Conservation (phyloP, 2,888 invertebrate genomes). For the Liodrosophila aerea region DNA sequence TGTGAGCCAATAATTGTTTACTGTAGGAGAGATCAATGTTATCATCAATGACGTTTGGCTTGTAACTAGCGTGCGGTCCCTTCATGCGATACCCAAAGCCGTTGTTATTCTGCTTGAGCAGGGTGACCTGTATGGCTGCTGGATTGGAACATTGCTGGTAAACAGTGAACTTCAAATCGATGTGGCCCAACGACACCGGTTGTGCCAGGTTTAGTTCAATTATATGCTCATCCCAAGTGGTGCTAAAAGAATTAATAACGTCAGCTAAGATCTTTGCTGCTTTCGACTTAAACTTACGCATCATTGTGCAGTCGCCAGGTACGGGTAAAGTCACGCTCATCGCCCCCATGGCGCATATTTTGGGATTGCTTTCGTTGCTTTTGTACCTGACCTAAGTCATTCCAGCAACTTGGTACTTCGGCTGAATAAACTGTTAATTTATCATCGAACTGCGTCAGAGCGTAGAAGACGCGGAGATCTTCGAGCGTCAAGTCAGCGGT, state of each 20-base stretch:
- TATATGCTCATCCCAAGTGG: slow-evolving; percentile 96
- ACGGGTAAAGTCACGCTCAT: slow-evolving; percentile 88
- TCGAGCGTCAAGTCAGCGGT: slow-evolving; percentile 83
- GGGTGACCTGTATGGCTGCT: slow-evolving; percentile 90
- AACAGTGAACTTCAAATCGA: slow-evolving; percentile 93
- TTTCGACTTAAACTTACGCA: slow-evolving; percentile 83
- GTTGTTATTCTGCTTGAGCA: slow-evolving; percentile 87
- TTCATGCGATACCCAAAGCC: slow-evolving; percentile 86
- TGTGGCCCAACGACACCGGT: slow-evolving; percentile 91
- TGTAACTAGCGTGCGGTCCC: slow-evolving; percentile 78
- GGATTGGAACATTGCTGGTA: slow-evolving; percentile 89
- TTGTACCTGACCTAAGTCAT: slow-evolving; percentile 95
- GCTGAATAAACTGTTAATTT: slow-evolving; percentile 87
- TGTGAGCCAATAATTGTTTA: too few species aligned
- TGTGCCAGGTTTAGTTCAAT: slow-evolving; percentile 93
- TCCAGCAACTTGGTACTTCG: slow-evolving; percentile 96
- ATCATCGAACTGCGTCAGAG: slow-evolving; percentile 90
- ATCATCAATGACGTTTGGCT: slow-evolving; percentile 82
- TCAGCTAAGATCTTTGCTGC: background rate
- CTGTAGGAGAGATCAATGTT: slow-evolving; percentile 70
- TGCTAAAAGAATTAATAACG: slow-evolving; percentile 79
- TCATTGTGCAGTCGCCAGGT: slow-evolving; percentile 95
- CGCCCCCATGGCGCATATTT: slow-evolving; percentile 85
- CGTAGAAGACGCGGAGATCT: slow-evolving; percentile 88
- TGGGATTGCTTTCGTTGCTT: slow-evolving; percentile 94